Percentiles rank a stretch among this genome's conserved stretches.
These are phyloP conservation scores for Coptotermes formosanus DNA, from an alignment of 1,140 invertebrate species.

Conservation along the genomic window DNA sequence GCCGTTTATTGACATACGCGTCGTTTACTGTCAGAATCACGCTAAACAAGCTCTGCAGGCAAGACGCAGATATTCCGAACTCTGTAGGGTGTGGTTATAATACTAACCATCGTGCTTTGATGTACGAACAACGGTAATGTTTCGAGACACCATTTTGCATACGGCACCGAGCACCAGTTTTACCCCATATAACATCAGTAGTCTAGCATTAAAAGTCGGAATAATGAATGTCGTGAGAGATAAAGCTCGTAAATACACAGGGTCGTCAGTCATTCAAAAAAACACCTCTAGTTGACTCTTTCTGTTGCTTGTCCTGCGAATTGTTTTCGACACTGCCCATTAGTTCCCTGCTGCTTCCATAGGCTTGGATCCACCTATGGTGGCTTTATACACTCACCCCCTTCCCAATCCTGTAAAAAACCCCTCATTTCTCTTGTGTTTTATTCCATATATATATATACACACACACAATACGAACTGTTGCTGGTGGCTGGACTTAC, in stretches of 20 bases:
- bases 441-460: background rate
- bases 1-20: too few relatives aligned
- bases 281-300: background rate
- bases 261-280: conserved; percentile 11
- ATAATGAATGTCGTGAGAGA: background rate
- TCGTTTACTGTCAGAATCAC: too few relatives aligned
- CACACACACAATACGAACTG: background rate
- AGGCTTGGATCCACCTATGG: conserved; percentile 7
- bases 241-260: background rate
- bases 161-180: background rate
- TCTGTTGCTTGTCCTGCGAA: background rate
- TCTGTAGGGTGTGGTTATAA: too few relatives aligned
- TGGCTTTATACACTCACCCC: background rate
- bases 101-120: too few relatives aligned
- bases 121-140: too few relatives aligned
- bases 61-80: too few relatives aligned
- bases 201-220: background rate
- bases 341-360: background rate
- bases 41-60: too few relatives aligned
- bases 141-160: background rate
- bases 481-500: background rate
- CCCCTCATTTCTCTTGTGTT: background rate
- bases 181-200: background rate
- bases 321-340: conserved; percentile 15
- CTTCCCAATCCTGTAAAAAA: background rate